A percentile compares a stretch with the other conserved stretches of the same genome.
These are phyloP conservation scores for Oryzias melastigma DNA, from an alignment of 2,113 vertebrate genomes.

Conservation along the genomic window DNA sequence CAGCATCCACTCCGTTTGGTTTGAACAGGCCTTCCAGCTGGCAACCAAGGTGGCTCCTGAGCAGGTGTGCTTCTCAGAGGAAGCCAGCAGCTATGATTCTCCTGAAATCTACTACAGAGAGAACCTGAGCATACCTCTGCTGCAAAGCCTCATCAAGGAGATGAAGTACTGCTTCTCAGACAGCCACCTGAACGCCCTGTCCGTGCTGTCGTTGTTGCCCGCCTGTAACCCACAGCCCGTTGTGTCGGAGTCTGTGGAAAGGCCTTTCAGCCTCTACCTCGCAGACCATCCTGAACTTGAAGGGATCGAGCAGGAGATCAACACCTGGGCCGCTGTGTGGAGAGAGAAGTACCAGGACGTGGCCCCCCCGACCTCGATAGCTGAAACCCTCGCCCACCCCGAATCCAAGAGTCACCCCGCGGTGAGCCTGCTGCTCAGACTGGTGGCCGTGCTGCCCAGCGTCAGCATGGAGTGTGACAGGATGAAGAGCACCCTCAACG, in stretches of 20 bases:
- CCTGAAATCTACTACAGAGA: slow-evolving; percentile 91
- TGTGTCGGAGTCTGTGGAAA: slow-evolving; percentile 82
- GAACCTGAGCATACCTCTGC: slow-evolving; percentile 83
- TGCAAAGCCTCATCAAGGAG: slow-evolving; percentile 88
- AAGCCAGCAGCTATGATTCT: slow-evolving; percentile 68
- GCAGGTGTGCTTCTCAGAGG: slow-evolving; percentile 82
- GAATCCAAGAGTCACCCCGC: slow-evolving; percentile 90
- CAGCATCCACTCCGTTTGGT: slow-evolving; percentile 88
- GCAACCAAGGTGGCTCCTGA: slow-evolving; percentile 82
- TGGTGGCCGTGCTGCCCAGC: slow-evolving; percentile 87
- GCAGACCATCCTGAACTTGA: slow-evolving; percentile 89
- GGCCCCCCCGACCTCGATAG: slow-evolving; percentile 87
- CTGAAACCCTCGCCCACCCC: slow-evolving; percentile 86
- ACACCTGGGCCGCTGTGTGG: slow-evolving; percentile 91
- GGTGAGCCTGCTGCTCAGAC: slow-evolving; percentile 85
- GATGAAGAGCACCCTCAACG: slow-evolving; percentile 85
- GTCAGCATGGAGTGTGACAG: slow-evolving; percentile 91
- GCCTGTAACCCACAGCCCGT: slow-evolving; percentile 90
- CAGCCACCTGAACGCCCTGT: slow-evolving; percentile 87
- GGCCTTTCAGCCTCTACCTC: slow-evolving; percentile 85
- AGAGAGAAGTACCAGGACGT: slow-evolving; percentile 89
- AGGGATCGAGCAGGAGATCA: slow-evolving; percentile 85
- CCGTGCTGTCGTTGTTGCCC: slow-evolving; percentile 88
- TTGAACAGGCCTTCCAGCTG: slow-evolving; percentile 89
- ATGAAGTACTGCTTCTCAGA: slow-evolving; percentile 93